Evolutionary conservation across 2,888 invertebrate genomes (phyloP).

Genomic region (Cerastoderma edule): DNA sequence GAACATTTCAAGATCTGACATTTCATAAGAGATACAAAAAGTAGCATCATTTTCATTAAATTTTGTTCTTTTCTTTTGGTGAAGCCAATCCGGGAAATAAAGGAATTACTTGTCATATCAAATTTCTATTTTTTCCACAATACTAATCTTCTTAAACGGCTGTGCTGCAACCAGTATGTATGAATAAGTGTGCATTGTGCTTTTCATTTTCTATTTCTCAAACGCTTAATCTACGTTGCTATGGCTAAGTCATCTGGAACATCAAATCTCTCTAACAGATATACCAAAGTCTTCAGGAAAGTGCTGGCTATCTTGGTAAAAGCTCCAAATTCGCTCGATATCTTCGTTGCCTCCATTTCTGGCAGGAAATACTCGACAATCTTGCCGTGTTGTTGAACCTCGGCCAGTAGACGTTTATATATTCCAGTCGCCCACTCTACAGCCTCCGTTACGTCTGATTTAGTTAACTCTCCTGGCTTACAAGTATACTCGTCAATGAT

Average conservation of each 20-base stretch:
- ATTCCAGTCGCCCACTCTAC: conserved; percentile 23
- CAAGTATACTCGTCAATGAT: background rate
- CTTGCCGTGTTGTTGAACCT: conserved; percentile 8
- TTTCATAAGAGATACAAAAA: too few species aligned
- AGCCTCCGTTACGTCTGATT: conserved; percentile 12
- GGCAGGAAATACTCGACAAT: conserved; percentile 30
- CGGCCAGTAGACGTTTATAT: conserved; percentile 16
- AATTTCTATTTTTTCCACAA: too few species aligned
- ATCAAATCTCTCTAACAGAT: conserved; percentile 30
- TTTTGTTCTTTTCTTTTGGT: too few species aligned
- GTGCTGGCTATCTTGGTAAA: conserved; percentile 14
- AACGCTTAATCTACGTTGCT: too few species aligned
- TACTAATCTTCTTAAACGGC: too few species aligned
- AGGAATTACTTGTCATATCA: too few species aligned
- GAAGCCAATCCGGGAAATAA: too few species aligned
- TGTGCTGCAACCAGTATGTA: too few species aligned
- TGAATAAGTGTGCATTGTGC: too few species aligned
- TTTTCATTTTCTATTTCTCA: too few species aligned
- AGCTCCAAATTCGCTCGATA: background rate
- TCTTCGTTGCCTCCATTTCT: conserved; percentile 28
- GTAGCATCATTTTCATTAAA: too few species aligned
- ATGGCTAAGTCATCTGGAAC: conserved; percentile 7
- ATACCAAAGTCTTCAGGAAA: conserved; percentile 28
- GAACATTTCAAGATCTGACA: too few species aligned
- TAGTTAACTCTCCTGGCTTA: background rate